Evolutionary conservation across 2,888 invertebrate species (phyloP), one percentile per base, ranked within the genome.

Genomic region (Lobophora halterata): DNA sequence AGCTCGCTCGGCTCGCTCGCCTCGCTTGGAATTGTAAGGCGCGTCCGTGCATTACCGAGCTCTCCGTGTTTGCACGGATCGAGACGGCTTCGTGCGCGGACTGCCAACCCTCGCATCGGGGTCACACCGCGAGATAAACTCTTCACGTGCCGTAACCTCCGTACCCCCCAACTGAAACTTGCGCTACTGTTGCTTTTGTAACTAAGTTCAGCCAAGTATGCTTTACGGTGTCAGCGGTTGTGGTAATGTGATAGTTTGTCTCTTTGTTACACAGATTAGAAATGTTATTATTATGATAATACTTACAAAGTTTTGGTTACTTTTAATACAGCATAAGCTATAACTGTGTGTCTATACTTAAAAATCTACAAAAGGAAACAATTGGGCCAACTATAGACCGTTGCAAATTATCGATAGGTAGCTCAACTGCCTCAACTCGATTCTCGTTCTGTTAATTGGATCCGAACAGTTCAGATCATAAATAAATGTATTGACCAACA

Each of bases 1-100:
- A 27, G 30, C 31, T 35, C 11, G 30, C 35, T 14, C 14, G 14
- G 14, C 3, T 34, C 41, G 23, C 29, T 30, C 25, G 25, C 5
- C 65, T 66, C 68, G 60, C 57, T 66, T 71, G 66, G 70, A 71
- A 74, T 74, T 74, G 79, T 76, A 73, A 74, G 75, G 69, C 75
- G 74, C 78, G 79, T 69, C 72, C 72, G 72, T 78, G 79, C 76
- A 80, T 81, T 79, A 83, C 74, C 76, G 72, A 72, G 78, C 72
- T 69, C 70, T 66, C 76, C 71, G 73, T 78, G 81, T 83, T 82
- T 81, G 81, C 75, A 73, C 78, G 79, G 80, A 80, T 79, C 78
- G 78, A 43, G 52, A 69, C 75, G 65, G 69, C 72, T 70, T 63
- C 79, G 79, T 77, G 80, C 71, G 72, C 70, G 55, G 77, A 76